Conservation (phyloP, 2,113 vertebrate species). For the Muscicapa adusta region DNA sequence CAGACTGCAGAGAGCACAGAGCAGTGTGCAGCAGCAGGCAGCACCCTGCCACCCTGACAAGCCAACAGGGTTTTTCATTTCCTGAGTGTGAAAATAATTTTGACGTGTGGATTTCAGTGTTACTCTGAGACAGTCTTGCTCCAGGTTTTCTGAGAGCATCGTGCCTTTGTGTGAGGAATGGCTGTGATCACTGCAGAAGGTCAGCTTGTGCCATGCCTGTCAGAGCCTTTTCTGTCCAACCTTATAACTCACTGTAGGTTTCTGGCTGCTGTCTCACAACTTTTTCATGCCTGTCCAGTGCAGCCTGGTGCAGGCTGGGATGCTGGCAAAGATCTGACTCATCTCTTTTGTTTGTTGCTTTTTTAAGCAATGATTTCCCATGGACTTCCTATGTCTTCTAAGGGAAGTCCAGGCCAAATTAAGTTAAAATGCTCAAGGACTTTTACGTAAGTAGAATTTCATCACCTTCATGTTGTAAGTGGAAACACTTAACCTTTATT, state of each 20-base stretch:
- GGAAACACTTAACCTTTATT: background rate
- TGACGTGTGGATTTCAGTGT: background rate
- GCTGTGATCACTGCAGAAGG: background rate
- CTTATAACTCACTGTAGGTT: background rate
- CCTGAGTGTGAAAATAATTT: background rate
- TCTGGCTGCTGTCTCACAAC: background rate
- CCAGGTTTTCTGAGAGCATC: background rate
- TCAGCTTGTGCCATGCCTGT: background rate
- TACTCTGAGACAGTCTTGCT: background rate
- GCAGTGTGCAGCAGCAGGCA: fast-evolving
- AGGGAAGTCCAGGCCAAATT: background rate
- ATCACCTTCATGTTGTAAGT: background rate
- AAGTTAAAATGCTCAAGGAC: background rate
- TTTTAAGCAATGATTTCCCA: background rate
- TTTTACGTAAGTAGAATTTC: background rate
- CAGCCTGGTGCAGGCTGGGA: background rate
- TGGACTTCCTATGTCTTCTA: background rate
- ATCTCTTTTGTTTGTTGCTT: background rate
- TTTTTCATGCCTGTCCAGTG: background rate
- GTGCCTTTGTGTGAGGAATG: background rate
- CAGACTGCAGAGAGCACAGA: background rate
- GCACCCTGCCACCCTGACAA: background rate
- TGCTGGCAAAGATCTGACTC: background rate
- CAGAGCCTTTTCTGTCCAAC: background rate
- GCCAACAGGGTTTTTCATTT: background rate